Evolutionary conservation across 2,888 invertebrate genomes (phyloP), one percentile per base, ranked within the genome.

Genomic region (Aspidiotus rigidus): DNA sequence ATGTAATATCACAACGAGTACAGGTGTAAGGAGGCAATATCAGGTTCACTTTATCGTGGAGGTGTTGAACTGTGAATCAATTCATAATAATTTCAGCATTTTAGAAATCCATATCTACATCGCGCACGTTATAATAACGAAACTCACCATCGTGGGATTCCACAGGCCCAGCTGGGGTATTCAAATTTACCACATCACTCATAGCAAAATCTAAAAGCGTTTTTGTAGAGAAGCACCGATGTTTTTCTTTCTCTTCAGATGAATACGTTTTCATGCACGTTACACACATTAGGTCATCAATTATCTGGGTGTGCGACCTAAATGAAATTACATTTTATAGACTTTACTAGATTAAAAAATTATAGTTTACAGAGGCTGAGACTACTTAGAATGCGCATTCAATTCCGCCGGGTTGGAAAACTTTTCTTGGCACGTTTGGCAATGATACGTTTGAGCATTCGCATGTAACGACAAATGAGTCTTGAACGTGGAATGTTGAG

Each of bases 401-500:
- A 76, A 71, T 40, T 73, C 74, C 49, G 73, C 72, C 16, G 72
- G 63, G 13, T 75, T 74, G 2, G 77, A 74, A 71, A 77, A 77
- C 70, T 78, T 77, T 74, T 82, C 82, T 66, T 78, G 77, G 75
- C 84, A 85, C 28, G 79, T 76, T 11, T 76, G 74, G 75, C 84
- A 85, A 59, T 77, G 76, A 74, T 78, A 81, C 17, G 79, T 72
- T 59, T 73, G 81, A 16, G 77, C 74, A 2, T 80, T 80, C 7
- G 77, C 76, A 74, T 85, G 85, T 11, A 82, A 83, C 72, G 80
- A 77, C 55, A 79, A 72, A 74, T 85, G 85, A 42, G 81, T 80
- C 13, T 79, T 80, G 55, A 85, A 77, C 0, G 84, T 83, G 11
- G 82, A 81, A 76, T 84, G 84, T 49, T 85, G 80, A 15, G 85